Evolutionary conservation across 2,113 vertebrate genomes (phyloP).

Genomic region (Euleptes europaea): DNA sequence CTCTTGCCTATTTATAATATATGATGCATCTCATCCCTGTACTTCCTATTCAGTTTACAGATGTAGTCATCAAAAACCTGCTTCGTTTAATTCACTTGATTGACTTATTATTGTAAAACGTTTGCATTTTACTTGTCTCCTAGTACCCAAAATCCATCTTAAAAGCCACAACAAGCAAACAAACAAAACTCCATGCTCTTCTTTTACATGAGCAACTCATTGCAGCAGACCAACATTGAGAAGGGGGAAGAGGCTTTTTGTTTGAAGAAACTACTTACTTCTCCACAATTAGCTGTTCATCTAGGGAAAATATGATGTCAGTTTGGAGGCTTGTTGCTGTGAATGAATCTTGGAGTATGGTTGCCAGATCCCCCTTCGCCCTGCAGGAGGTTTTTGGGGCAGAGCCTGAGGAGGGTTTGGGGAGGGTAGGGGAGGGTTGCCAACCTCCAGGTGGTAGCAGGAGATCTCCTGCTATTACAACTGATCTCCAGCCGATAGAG

Average conservation of each 20-base stretch:
- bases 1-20: not conserved
- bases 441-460: too few species aligned
- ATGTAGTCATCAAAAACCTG: not conserved
- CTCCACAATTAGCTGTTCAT: slow-evolving; percentile 63
- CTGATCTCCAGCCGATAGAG: too few species aligned
- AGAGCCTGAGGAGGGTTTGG: too few species aligned
- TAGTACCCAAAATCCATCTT: slow-evolving; percentile 45
- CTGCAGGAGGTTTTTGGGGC: too few species aligned
- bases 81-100: not conserved
- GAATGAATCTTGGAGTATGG: too few species aligned
- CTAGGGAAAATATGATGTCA: slow-evolving; percentile 39
- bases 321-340: too few species aligned
- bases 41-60: not conserved
- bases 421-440: too few species aligned
- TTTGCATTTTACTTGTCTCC: not conserved
- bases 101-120: not conserved
- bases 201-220: slow-evolving; percentile 61
- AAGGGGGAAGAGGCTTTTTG: slow-evolving; percentile 66
- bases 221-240: slow-evolving; percentile 58
- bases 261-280: slow-evolving; percentile 62
- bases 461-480: too few species aligned
- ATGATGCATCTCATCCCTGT: not conserved
- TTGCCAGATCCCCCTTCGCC: too few species aligned
- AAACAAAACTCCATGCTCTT: slow-evolving; percentile 30
- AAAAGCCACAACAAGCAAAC: not conserved